phyloP scores from a whole-genome alignment of 2,113 vertebrate genomes.

The Apodemus sylvaticus region DNA sequence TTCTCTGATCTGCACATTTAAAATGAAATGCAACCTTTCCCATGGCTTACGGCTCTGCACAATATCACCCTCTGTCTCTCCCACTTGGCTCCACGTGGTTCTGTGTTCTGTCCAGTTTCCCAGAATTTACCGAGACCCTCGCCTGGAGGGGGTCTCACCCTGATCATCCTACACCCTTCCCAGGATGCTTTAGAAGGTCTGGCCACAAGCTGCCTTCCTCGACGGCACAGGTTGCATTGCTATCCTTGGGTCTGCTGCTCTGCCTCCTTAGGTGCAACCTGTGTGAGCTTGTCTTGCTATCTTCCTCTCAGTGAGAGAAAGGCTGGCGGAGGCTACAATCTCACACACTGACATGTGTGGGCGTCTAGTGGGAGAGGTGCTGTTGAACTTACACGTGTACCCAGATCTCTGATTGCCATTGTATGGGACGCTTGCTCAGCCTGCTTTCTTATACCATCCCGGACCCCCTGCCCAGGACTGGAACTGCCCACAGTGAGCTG shows the following conservation, averaged over 20 bases:
- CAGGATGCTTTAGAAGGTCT: neutral
- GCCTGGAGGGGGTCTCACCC: neutral
- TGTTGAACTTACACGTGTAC: neutral
- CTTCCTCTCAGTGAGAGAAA: neutral
- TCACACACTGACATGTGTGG: neutral
- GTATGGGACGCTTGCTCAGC: neutral
- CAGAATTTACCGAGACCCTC: neutral
- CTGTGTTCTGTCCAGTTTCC: neutral
- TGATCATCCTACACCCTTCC: neutral
- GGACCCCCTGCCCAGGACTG: neutral
- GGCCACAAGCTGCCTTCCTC: neutral
- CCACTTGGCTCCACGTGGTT: neutral
- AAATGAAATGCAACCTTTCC: neutral
- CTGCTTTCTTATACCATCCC: neutral
- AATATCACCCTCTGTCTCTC: neutral
- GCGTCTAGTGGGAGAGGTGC: neutral
- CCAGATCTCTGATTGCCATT: neutral
- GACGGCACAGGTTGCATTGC: neutral
- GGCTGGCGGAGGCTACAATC: too few species aligned
- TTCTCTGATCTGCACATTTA: neutral
- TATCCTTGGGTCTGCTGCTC: neutral
- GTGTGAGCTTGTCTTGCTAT: neutral
- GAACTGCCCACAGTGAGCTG: neutral
- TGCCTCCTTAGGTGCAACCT: neutral
- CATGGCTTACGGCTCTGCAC: neutral